These are phyloP conservation scores for Gymnocheta viridis DNA, from an alignment of 2,888 invertebrate species.

Conservation along the genomic window DNA sequence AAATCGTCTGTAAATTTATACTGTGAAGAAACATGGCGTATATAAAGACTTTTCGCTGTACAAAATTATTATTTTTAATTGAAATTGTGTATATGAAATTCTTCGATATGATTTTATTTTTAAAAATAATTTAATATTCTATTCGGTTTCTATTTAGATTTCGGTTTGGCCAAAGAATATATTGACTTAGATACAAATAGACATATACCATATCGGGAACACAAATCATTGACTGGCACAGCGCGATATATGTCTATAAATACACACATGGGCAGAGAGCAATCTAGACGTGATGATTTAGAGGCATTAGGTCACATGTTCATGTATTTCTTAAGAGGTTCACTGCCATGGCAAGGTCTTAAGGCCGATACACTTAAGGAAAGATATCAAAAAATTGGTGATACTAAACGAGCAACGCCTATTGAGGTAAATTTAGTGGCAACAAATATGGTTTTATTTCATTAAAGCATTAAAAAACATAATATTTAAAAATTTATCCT, in stretches of 20 bases:
- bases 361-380: slow-evolving; percentile 99
- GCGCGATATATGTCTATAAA: slow-evolving; percentile 99
- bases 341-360: slow-evolving; percentile 99
- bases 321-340: slow-evolving; percentile 99
- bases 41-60: too few relatives aligned
- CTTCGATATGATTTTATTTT: not conserved
- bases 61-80: not conserved
- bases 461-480: too few relatives aligned
- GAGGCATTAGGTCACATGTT: slow-evolving; percentile 99
- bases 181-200: slow-evolving; percentile 99
- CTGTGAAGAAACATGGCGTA: too few relatives aligned
- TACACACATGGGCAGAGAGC: slow-evolving; percentile 99
- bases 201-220: slow-evolving; percentile 99
- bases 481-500: too few relatives aligned
- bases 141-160: slow-evolving; percentile 86
- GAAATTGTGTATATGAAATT: not conserved
- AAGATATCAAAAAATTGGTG: slow-evolving; percentile 99
- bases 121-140: not conserved
- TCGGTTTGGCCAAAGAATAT: slow-evolving; percentile 99
- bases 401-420: slow-evolving; percentile 99
- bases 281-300: slow-evolving; percentile 99
- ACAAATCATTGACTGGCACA: slow-evolving; percentile 99
- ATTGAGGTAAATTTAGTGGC: slow-evolving; percentile 88
- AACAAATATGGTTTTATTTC: too few relatives aligned
- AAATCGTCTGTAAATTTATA: too few relatives aligned